Percentiles rank a stretch among this genome's conserved stretches.
These are phyloP conservation scores for Dexiosoma caninum DNA, from an alignment of 2,888 invertebrate species.

Conservation along the genomic window DNA sequence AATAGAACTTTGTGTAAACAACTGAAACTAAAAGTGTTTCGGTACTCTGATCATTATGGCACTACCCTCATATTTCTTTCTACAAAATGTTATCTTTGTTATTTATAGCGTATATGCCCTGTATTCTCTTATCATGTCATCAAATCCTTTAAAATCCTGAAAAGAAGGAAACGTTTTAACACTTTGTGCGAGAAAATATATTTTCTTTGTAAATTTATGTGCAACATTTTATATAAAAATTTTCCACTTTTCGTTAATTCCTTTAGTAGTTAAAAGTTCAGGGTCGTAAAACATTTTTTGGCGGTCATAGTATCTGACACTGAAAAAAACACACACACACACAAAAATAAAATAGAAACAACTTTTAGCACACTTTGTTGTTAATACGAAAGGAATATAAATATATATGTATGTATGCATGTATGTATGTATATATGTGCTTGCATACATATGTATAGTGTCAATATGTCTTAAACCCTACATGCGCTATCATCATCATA, in stretches of 20 bases:
- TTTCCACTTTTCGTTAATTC: background rate
- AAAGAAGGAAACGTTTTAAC: background rate
- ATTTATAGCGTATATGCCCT: too few species aligned
- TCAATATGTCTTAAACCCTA: constrained; percentile 9
- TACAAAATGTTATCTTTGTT: too few species aligned
- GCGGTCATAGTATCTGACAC: constrained; percentile 26
- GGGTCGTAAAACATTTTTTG: constrained; percentile 17
- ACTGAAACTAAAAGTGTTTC: too few species aligned
- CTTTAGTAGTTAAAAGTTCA: constrained; percentile 34
- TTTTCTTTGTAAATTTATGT: too few species aligned
- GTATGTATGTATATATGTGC: too few species aligned
- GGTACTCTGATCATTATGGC: too few species aligned
- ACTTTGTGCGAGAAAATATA: background rate
- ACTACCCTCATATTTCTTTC: too few species aligned
- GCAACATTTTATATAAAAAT: too few species aligned
- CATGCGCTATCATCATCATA: background rate
- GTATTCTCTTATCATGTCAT: too few species aligned
- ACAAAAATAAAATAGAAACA: background rate
- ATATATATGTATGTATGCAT: background rate
- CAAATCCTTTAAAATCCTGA: too few species aligned
- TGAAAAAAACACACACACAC: background rate
- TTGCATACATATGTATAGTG: background rate
- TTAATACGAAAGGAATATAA: background rate
- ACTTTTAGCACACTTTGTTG: constrained; percentile 8
- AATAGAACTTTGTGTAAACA: too few species aligned